Percentiles rank a stretch among this genome's conserved stretches.
Conservation (phyloP, 2,888 invertebrate genomes). For the Tridacna gigas region DNA sequence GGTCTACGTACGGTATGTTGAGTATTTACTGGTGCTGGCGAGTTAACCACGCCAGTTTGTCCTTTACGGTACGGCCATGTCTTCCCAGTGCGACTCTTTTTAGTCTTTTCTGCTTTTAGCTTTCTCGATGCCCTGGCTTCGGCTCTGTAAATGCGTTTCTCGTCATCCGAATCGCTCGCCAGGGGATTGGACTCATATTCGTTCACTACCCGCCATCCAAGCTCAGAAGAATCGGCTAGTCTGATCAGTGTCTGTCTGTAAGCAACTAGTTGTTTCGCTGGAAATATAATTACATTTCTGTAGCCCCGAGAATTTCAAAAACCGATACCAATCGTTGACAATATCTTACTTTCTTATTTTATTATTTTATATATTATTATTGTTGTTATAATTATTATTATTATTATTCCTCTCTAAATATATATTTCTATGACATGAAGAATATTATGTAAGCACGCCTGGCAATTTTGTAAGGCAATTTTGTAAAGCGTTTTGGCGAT, state of each 20-base stretch:
- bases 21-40: background rate
- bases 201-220: conserved; percentile 1
- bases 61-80: background rate
- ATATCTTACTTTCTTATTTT: no score
- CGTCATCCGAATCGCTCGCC: background rate
- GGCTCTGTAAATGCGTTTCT: background rate
- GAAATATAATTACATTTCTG: background rate
- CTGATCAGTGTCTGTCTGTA: background rate
- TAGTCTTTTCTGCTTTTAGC: conserved; percentile 4
- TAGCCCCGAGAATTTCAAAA: no score
- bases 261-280: background rate
- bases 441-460: no score
- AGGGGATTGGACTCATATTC: background rate
- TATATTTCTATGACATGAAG: no score
- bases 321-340: no score
- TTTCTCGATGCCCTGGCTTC: background rate
- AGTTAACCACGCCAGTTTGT: background rate
- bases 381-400: no score
- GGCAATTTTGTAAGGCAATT: no score
- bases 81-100: background rate
- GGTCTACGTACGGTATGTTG: conserved; percentile 1
- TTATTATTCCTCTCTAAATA: no score
- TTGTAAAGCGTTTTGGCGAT: background rate
- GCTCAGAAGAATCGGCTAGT: background rate
- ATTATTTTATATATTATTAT: no score